These are phyloP conservation scores for Leptinotarsa peninsularis DNA, from an alignment of 2,888 invertebrate species.

Conservation along the genomic window DNA sequence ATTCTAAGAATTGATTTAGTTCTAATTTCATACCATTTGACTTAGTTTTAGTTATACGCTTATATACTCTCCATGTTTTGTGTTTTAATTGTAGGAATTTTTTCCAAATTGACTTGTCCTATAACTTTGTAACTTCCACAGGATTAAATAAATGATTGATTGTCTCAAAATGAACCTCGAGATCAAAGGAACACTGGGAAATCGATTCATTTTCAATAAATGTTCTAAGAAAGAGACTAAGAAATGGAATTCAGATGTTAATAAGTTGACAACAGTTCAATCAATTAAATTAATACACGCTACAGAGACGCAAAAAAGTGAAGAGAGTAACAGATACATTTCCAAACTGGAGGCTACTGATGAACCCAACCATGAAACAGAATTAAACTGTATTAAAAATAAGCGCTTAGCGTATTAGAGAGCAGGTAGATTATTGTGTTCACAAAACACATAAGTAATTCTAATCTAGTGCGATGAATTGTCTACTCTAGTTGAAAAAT, in stretches of 20 bases:
- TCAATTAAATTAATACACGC: neutral
- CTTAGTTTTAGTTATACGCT: too few relatives aligned
- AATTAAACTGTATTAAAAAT: constrained; percentile 22
- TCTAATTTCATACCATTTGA: too few relatives aligned
- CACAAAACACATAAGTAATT: constrained; percentile 47
- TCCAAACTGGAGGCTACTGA: too few relatives aligned
- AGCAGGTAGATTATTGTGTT: constrained; percentile 58
- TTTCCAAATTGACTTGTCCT: too few relatives aligned
- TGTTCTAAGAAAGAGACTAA: neutral
- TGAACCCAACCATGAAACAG: neutral
- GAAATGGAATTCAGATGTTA: neutral
- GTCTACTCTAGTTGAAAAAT: neutral
- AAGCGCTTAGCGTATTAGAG: constrained; percentile 54
- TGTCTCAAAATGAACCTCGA: neutral
- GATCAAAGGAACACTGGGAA: neutral
- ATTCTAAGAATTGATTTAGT: too few relatives aligned
- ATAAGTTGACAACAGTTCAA: neutral
- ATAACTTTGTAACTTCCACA: too few relatives aligned
- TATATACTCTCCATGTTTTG: too few relatives aligned
- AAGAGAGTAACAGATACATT: too few relatives aligned
- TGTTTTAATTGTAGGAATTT: too few relatives aligned
- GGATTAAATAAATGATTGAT: too few relatives aligned
- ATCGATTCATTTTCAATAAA: neutral
- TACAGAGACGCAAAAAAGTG: too few relatives aligned
- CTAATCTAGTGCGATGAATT: constrained; percentile 16